Conservation (phyloP, 2,797 vertebrate genomes). For the Lepus oiostolus region DNA sequence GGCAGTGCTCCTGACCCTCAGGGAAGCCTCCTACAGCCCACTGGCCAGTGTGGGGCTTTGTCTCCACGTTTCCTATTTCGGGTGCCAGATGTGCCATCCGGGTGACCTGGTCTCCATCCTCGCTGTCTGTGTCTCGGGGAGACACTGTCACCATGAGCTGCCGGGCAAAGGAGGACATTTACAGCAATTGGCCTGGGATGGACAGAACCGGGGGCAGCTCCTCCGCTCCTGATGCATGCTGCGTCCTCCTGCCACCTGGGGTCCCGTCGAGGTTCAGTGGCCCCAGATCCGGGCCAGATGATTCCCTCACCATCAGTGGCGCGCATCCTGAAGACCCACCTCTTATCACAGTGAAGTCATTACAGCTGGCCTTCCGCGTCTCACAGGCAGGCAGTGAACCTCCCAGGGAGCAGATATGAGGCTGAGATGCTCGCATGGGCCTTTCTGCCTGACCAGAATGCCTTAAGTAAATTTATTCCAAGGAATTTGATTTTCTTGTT, state of each 20-base stretch:
- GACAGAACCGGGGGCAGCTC: neutral
- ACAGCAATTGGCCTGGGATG: rapidly evolving
- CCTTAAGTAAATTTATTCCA: too few relatives aligned
- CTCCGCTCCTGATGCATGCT: rapidly evolving
- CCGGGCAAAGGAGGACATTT: neutral
- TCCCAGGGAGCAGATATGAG: too few relatives aligned
- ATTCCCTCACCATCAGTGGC: neutral
- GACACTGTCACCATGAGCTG: neutral
- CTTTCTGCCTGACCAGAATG: too few relatives aligned
- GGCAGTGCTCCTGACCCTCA: rapidly evolving
- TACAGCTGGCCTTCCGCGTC: too few relatives aligned
- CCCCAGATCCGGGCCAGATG: neutral
- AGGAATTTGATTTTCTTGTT: too few relatives aligned
- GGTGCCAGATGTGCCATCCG: neutral
- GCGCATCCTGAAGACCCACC: neutral
- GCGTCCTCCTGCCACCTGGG: rapidly evolving
- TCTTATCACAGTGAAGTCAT: neutral
- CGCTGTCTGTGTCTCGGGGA: neutral
- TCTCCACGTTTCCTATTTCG: neutral
- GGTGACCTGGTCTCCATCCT: neutral
- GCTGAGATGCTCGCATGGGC: too few relatives aligned
- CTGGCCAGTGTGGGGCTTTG: neutral
- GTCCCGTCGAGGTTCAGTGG: neutral
- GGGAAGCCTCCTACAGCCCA: too few relatives aligned
- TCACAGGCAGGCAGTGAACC: too few relatives aligned